Evolutionary conservation across 2,797 vertebrate genomes (phyloP), one percentile per base, ranked within the genome.

Genomic region (Bradypodion pumilum): DNA sequence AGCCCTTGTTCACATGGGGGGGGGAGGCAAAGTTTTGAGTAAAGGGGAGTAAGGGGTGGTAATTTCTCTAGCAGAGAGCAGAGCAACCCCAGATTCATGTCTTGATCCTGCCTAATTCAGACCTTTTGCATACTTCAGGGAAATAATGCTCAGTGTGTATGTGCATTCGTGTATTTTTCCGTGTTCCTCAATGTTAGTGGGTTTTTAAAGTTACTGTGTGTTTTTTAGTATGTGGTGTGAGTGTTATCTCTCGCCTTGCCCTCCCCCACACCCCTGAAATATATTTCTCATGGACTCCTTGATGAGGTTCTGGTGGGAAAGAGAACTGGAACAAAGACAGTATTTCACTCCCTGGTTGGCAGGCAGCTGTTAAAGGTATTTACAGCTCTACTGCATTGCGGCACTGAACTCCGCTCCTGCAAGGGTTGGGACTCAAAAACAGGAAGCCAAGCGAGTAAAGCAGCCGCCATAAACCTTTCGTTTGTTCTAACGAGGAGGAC

Each of bases 321-420:
- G 95, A 84, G 95, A 95, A 95, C 89, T 87, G 88, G 96, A 98
- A 99, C 98, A 99, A 99, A 99, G 98, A 98, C 97, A 97, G 97
- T 98, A 98, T 98, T 99, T 98, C 98, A 99, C 97, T 94, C 96
- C 89, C 91, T 90, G 94, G 93, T 96, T 98, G 98, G 98, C 98
- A 98, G 98, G 97, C 98, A 98, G 98, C 98, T 98, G 98, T 97
- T 97, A 98, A 98, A 98, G 97, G 95, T 98, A 98, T 99, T 99
- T 99, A 99, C 97, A 96, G 96, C 98, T 96, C 97, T 92, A 96
- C 98, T 98, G 98, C 98, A 99, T 96, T 98, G 98, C 98, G 98
- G 96, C 98, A 97, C 95, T 94, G 90, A 89, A 95, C 88, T 91
- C 94, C 69, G 90, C 87, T 94, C 94, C 65, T 62, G 84, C 52